phyloP scores from a whole-genome alignment of 1,140 invertebrate genomes.

The Hycleus phaleratus region DNA sequence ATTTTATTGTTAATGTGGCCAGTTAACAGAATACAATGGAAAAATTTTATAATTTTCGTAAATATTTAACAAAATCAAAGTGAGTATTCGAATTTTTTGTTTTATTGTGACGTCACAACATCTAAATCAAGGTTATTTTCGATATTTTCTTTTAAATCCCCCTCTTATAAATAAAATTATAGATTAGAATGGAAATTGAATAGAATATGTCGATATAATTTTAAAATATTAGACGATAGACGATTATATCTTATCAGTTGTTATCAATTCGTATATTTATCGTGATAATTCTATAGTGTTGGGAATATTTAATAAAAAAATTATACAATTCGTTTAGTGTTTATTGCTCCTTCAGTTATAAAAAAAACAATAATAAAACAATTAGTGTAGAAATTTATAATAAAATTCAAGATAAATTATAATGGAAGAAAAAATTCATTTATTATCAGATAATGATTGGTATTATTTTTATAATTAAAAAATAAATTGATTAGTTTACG shows the following conservation, averaged over 20 bases:
- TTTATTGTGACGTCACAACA: too few relatives aligned
- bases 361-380: background rate
- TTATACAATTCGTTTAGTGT: background rate
- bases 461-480: background rate
- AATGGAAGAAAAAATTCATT: conserved; percentile 7
- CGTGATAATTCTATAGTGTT: background rate
- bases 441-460: conserved; percentile 10
- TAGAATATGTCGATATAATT: too few relatives aligned
- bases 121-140: too few relatives aligned
- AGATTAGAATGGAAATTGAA: too few relatives aligned
- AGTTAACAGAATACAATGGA: too few relatives aligned
- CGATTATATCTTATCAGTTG: background rate
- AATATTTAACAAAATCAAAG: too few relatives aligned
- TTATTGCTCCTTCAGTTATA: background rate
- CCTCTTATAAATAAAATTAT: too few relatives aligned
- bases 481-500: background rate
- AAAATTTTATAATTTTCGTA: too few relatives aligned
- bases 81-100: too few relatives aligned
- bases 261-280: background rate
- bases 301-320: too few relatives aligned
- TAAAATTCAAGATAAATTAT: background rate
- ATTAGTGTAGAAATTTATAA: background rate
- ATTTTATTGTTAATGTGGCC: too few relatives aligned
- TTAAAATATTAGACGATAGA: background rate
- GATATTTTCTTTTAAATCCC: too few relatives aligned